Base-by-base conservation (phyloP, 2,113 vertebrate species). In the Malurus alboscapulatus region DNA sequence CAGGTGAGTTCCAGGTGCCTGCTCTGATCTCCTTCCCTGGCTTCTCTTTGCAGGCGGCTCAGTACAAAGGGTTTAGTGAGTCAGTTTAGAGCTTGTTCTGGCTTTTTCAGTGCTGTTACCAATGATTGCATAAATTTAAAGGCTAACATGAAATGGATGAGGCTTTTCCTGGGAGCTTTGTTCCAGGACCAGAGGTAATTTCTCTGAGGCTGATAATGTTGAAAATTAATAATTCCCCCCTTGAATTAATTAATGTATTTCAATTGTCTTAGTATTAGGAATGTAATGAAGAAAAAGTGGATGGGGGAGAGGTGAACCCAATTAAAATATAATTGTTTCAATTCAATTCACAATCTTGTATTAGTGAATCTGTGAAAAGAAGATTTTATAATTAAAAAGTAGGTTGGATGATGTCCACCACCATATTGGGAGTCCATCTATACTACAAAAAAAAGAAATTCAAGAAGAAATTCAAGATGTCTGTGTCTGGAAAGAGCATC, bases 241-340 rank as follows among this genome's bases (percentile, higher is more conserved):
- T 96, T 94, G 44, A 96, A 94, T 96, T 94, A 96, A 94, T 95
- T 91, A 88, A 95, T 57, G 50, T 44, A 77, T 84, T 96, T 94
- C 30, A 6, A 42, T 94, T 94, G 94, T 63, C 27, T 80, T 67
- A 90, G 29, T 32, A 38, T 59, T 80, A 83, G 51, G n/a, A 80
- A 86, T 45, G 45, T 86, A 95, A 94, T 91, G 82, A 91, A 90
- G 67, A 58, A 89, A 59, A 91, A 91, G 72, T 48, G 58, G 38
- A 68, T 82, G 66, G 65, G 87, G 76, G 77, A 74, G 63, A 91
- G 20, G 82, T 59, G 68, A 74, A 94, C 30, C 36, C 40, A 95
- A 94, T 96, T 96, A 95, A 95, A 95, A 87, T 71, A 32, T 80
- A 74, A 88, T 93, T 59, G 51, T 92, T 83, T 77, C 19, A 81